Conservation (phyloP, 2,113 vertebrate genomes). For the Ramphastos sulfuratus region DNA sequence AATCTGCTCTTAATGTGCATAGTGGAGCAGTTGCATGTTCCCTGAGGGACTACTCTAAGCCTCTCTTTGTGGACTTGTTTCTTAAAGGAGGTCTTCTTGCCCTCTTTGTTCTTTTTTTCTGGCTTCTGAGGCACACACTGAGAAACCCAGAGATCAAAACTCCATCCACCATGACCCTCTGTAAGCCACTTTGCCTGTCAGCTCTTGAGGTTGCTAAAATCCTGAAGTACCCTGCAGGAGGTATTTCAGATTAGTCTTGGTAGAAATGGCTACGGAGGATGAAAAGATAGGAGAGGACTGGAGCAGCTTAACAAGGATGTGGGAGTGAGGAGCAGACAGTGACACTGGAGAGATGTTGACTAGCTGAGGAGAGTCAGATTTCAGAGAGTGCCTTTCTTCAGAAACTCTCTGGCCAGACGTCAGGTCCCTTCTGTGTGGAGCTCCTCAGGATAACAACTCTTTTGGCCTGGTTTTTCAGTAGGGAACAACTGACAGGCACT, state of each 20-base stretch:
- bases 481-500: not conserved
- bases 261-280: not conserved
- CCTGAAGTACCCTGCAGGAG: not conserved
- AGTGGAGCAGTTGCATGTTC: not conserved
- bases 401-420: not conserved
- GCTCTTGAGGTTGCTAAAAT: not conserved
- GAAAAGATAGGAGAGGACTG: not conserved
- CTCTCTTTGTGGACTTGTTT: not conserved
- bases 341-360: not conserved
- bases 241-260: not conserved
- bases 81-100: not conserved
- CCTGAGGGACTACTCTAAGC: not conserved
- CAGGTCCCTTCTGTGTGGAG: not conserved
- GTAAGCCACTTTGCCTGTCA: not conserved
- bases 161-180: not conserved
- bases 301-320: accelerated
- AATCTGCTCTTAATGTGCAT: not conserved
- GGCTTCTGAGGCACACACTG: not conserved
- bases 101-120: not conserved
- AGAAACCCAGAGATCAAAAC: not conserved
- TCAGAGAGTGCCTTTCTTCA: not conserved
- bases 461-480: not conserved
- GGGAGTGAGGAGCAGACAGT: not conserved
- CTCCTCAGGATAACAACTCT: not conserved
- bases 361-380: not conserved